Evolutionary conservation across 2,113 vertebrate species (phyloP), one percentile per base, ranked within the genome.

Genomic region (Spea multiplicata): DNA sequence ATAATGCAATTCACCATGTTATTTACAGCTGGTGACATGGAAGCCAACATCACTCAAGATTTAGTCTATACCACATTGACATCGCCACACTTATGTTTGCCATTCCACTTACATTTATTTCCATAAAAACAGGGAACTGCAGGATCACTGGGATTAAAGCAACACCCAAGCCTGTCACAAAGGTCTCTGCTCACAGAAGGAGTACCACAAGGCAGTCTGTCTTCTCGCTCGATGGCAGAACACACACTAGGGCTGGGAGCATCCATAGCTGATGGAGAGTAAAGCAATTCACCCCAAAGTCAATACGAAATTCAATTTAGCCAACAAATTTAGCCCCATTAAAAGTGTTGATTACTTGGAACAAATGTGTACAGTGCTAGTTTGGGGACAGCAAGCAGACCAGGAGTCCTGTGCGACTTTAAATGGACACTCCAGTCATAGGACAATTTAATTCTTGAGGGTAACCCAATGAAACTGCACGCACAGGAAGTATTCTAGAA

Each of bases 121-220:
- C 86, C 89, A 4, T 89, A 91, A 46, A 84, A 91, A 83, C 89
- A 92, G 73, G 85, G 82, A 6, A 57, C 81, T 13, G 8, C 8
- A 4, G 68, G 76, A 44, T 85, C 82, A 50, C 66, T 66, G 0
- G 81, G 48, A 4, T 71, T 66, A 0, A 83, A 88, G 80, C 90
- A 91, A 46, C 88, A 90, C 48, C 89, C 86, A 53, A 0, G 3
- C 0, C 0, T 50, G 73, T 89, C 61, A 8, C 88, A 89, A 4
- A 71, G 68, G 61, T 49, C 78, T 52, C 0, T 68, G 8, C 76
- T 83, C 61, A 82, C 0, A 4, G 82, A 30, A 0, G 45, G 47
- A 4, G 83, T 9, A 1, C 62, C 44, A 69, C 89, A 90, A 0
- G 0, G 66, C 61, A 92, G 50, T 5, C 77, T 46, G 48, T 89